Evolutionary conservation across 2,113 vertebrate genomes (phyloP).

Genomic region (Sphyrna mokarran): DNA sequence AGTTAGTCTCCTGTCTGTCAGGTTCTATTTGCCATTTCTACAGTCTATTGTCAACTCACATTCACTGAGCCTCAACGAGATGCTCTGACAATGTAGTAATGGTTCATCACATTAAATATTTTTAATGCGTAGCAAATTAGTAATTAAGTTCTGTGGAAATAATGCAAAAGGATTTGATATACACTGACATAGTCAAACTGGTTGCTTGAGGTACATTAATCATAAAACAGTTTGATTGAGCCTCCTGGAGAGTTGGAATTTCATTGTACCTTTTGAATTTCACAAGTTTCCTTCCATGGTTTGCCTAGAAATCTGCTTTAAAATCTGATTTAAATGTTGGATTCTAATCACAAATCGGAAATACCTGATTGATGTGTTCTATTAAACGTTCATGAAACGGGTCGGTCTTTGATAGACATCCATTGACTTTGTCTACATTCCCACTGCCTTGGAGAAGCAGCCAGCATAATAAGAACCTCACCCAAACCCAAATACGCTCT

Average conservation of each 20-base stretch:
- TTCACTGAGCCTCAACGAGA: neutral
- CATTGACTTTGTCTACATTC: no score
- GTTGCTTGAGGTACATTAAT: neutral
- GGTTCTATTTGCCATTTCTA: slow-evolving; percentile 23
- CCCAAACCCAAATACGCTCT: no score
- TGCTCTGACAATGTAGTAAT: neutral
- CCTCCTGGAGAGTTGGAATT: neutral
- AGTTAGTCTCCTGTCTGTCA: neutral
- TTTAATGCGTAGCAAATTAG: neutral
- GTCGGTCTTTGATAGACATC: neutral
- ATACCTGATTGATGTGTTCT: neutral
- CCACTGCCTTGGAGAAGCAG: no score
- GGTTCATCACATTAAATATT: neutral
- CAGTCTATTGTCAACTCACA: neutral
- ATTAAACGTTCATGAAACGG: neutral
- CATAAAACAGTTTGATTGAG: neutral
- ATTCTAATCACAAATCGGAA: neutral
- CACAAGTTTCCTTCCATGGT: neutral
- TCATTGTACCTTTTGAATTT: neutral
- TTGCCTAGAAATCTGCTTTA: neutral
- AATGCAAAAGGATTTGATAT: neutral
- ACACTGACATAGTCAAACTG: neutral
- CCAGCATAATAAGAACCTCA: no score
- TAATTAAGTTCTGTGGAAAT: neutral
- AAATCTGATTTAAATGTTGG: neutral